Evolutionary conservation across 64 coral and sea anemone genomes (phyloP).

Genomic region (Stichodactyla mertensii): DNA sequence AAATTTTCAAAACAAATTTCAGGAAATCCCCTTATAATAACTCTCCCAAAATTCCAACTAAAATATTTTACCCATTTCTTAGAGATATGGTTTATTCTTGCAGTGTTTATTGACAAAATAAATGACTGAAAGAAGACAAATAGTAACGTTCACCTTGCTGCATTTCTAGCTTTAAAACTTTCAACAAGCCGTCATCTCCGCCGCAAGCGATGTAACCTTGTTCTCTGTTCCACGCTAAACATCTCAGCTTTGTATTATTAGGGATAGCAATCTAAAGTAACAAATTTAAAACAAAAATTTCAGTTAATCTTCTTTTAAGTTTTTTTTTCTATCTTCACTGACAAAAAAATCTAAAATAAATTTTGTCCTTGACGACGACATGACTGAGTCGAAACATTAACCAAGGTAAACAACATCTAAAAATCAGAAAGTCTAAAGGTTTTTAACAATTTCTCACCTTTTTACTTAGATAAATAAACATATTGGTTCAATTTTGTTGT

Average conservation of each 20-base stretch:
- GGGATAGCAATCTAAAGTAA: conserved; percentile 91
- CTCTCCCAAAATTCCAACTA: neutral
- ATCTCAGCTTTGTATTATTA: conserved; percentile 90
- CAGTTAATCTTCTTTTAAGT: no score
- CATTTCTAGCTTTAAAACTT: conserved; percentile 88
- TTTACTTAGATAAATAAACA: conserved; percentile 99
- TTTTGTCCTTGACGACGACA: conserved; percentile 75
- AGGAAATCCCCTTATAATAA: neutral
- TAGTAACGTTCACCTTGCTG: conserved; percentile 64
- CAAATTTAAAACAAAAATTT: neutral
- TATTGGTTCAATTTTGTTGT: neutral
- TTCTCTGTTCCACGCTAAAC: conserved; percentile 92
- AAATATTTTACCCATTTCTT: neutral
- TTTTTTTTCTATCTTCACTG: neutral
- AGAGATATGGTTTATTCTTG: no score
- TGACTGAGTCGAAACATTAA: neutral
- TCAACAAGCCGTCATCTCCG: conserved; percentile 90
- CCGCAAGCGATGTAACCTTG: conserved; percentile 95
- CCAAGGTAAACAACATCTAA: conserved; percentile 61
- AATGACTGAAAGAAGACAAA: neutral
- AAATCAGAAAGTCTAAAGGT: neutral
- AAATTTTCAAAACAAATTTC: neutral
- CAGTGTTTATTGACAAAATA: no score
- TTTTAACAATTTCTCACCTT: conserved; percentile 49
- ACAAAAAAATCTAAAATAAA: neutral